Evolutionary conservation across 2,113 vertebrate species (phyloP).

Genomic region (Seriola aureovittata): DNA sequence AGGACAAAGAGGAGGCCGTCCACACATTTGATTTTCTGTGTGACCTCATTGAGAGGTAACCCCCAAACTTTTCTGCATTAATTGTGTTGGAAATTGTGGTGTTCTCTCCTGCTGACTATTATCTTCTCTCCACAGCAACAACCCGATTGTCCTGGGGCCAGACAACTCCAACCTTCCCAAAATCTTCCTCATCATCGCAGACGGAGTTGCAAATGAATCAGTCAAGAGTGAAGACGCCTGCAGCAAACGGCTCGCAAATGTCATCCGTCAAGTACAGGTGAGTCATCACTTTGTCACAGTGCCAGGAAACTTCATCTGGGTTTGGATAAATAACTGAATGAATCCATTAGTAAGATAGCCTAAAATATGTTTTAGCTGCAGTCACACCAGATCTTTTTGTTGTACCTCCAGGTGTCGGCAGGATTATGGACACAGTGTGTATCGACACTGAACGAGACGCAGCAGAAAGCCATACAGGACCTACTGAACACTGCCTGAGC

Average conservation of each 20-base stretch:
- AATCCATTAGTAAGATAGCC: too few relatives aligned
- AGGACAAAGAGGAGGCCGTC: conserved; percentile 98
- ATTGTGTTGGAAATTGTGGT: neutral
- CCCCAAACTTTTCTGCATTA: rapidly evolving
- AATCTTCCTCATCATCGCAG: conserved; percentile 97
- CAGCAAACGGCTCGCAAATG: conserved; percentile 95
- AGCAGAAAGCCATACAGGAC: conserved; percentile 97
- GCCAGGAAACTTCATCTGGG: neutral
- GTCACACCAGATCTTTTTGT: neutral
- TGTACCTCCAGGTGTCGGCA: conserved; percentile 89
- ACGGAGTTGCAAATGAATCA: conserved; percentile 94
- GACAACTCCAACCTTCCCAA: conserved; percentile 97
- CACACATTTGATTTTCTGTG: conserved; percentile 97
- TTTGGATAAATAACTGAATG: neutral
- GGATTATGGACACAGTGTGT: conserved; percentile 97
- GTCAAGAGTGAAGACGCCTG: conserved; percentile 95
- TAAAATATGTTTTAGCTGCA: too few relatives aligned
- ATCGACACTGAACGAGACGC: conserved; percentile 92
- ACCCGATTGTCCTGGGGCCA: conserved; percentile 94
- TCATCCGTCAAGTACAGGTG: conserved; percentile 98
- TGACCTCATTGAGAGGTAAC: conserved; percentile 96
- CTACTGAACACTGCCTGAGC: conserved; percentile 96
- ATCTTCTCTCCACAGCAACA: conserved; percentile 87
- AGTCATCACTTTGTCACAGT: neutral
- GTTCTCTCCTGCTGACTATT: neutral